Evolutionary conservation across 1,140 invertebrate species (phyloP), one percentile per base, ranked within the genome.

Genomic region (Pogonognathellus flavescens): DNA sequence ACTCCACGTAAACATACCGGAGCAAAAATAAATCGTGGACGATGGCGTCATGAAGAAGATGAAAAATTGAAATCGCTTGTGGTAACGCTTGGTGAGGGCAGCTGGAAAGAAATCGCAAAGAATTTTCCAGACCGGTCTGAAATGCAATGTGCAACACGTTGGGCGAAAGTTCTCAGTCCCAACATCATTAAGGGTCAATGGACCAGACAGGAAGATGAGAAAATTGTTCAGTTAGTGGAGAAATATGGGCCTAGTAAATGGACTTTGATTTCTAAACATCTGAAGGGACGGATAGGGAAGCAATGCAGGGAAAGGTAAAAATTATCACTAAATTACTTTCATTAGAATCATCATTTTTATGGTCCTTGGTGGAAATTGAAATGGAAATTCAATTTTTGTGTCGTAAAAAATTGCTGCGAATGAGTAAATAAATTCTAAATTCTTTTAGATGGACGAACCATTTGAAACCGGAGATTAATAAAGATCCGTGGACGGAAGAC

Each of bases 161-260:
- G 98, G 98, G 95, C 95, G 53, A 98, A 99, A 92, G 97, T 99
- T 49, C 95, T 99, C 80, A 98, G 99, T 92, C 98, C 97, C 11
- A 96, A 97, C 89, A 93, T 99, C 87, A 96, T 99, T 89, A 99
- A 99, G 92, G 98, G 97, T 7, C 97, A 97, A 25, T 99, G 98
- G 97, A 99, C 98, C 82, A 97, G 97, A 92, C 97, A 98, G 95
- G 98, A 99, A 91, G 98, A 99, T 91, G 96, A 98, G 88, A 97
- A 97, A 91, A 97, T 99, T 0, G 93, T 98, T 20, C 94, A 97
- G 88, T 92, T 99, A 70, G 98, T 99, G 2, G 93, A 95, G 83
- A 94, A 95, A 90, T 98, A 97, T 90, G 97, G 97, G 1, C 96
- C 98, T 0, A 99, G 99, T 91, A 97, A 98, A 91, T 99, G 98